Conservation (phyloP, 2,113 vertebrate genomes). For the Isichthys henryi region DNA sequence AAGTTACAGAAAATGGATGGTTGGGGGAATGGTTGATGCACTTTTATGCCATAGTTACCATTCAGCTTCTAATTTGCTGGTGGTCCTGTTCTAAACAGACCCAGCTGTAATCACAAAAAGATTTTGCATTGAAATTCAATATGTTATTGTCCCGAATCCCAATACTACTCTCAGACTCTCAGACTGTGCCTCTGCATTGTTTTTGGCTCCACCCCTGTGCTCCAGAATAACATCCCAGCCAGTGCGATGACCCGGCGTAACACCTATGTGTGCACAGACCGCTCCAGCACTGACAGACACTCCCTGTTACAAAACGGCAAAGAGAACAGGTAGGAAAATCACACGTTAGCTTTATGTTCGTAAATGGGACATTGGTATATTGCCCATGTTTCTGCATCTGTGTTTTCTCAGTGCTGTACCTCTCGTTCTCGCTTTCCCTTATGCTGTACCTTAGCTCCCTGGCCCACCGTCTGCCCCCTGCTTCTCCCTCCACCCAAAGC, state of each 20-base stretch:
- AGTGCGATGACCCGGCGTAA: slow-evolving; percentile 84
- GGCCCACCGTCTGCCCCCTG: slow-evolving; percentile 59
- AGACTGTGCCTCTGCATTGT: background rate
- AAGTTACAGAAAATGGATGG: background rate
- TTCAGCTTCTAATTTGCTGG: background rate
- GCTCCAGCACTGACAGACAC: slow-evolving; percentile 64
- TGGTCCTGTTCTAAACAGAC: background rate
- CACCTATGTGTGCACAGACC: slow-evolving; percentile 84
- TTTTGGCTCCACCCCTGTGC: background rate
- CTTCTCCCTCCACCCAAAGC: slow-evolving; percentile 78
- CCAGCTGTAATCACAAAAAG: background rate
- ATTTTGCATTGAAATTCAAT: background rate
- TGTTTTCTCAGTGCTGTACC: background rate
- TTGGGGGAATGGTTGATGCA: background rate
- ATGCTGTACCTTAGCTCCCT: slow-evolving; percentile 48
- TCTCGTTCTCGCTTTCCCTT: background rate
- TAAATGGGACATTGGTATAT: background rate
- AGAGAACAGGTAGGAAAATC: slow-evolving; percentile 71
- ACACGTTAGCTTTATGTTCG: background rate
- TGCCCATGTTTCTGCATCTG: too few relatives aligned
- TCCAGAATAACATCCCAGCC: slow-evolving; percentile 73
- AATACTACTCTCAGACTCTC: background rate
- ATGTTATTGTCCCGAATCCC: background rate
- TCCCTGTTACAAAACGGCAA: slow-evolving; percentile 78
- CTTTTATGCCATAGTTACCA: background rate